Conservation (phyloP, 2,113 vertebrate genomes). For the Poeciliopsis occidentalis region DNA sequence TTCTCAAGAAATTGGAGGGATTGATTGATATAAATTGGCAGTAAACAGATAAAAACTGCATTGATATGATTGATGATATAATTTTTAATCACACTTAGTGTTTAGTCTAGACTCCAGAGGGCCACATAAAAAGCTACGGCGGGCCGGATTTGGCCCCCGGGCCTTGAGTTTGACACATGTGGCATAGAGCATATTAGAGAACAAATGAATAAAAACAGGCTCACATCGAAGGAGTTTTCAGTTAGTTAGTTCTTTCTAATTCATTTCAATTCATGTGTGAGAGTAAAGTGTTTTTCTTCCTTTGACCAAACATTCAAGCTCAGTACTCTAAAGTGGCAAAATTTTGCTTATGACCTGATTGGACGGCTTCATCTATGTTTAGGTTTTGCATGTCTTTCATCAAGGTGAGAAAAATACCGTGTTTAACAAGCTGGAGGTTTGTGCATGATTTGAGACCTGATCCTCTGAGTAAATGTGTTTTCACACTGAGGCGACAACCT, state of each 20-base stretch:
- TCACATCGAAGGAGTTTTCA: neutral
- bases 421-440: neutral
- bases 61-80: too few species aligned
- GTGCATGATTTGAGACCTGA: constrained; percentile 2
- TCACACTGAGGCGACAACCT: constrained; percentile 14
- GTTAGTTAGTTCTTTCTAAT: neutral
- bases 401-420: constrained; percentile 23
- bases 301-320: constrained; percentile 2
- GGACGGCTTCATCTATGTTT: constrained; percentile 14
- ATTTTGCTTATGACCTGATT: neutral
- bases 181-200: too few species aligned
- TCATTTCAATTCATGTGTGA: neutral
- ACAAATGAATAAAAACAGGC: neutral
- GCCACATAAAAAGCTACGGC: too few species aligned
- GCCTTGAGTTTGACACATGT: too few species aligned
- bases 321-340: constrained; percentile 5
- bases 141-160: too few species aligned
- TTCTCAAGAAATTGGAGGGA: too few species aligned
- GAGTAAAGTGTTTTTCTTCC: neutral
- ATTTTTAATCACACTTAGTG: too few species aligned
- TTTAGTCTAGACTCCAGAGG: too few species aligned
- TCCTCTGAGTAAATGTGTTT: constrained; percentile 24
- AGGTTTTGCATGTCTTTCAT: constrained; percentile 38
- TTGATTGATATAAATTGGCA: too few species aligned
- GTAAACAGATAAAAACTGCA: too few species aligned